Percentiles rank a stretch among this genome's conserved stretches.
These are phyloP conservation scores for Puntigrus tetrazona DNA, from an alignment of 2,113 vertebrate genomes.

Conservation along the genomic window DNA sequence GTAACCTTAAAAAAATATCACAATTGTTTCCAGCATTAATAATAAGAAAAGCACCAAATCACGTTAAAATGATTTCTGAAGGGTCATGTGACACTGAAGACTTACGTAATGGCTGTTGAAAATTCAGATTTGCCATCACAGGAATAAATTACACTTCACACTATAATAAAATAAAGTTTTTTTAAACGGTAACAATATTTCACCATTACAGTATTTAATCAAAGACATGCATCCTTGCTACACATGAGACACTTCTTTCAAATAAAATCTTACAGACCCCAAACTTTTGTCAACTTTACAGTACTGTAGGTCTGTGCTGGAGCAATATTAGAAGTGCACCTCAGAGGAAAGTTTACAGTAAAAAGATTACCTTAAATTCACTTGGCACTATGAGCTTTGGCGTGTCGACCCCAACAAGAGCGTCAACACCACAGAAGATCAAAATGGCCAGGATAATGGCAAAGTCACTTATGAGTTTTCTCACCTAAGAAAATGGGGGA, in stretches of 20 bases:
- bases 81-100: not conserved
- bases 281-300: not conserved
- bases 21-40: not conserved
- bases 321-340: not conserved
- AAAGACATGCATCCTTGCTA: not conserved
- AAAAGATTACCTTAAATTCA: slow-evolving; percentile 89
- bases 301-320: not conserved
- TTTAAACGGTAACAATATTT: not conserved
- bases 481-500: slow-evolving; percentile 76
- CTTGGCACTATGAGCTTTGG: slow-evolving; percentile 96
- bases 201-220: not conserved
- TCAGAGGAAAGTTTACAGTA: not conserved
- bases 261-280: not conserved
- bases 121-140: not conserved
- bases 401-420: slow-evolving; percentile 92
- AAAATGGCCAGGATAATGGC: slow-evolving; percentile 96
- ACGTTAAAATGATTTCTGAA: not conserved
- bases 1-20: not conserved
- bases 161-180: not conserved
- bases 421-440: slow-evolving; percentile 92
- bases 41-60: not conserved
- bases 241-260: not conserved
- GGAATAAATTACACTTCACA: not conserved
- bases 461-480: slow-evolving; percentile 98
- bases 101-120: not conserved